phyloP scores from a whole-genome alignment of 2,113 vertebrate genomes.

The Stegastes partitus region DNA sequence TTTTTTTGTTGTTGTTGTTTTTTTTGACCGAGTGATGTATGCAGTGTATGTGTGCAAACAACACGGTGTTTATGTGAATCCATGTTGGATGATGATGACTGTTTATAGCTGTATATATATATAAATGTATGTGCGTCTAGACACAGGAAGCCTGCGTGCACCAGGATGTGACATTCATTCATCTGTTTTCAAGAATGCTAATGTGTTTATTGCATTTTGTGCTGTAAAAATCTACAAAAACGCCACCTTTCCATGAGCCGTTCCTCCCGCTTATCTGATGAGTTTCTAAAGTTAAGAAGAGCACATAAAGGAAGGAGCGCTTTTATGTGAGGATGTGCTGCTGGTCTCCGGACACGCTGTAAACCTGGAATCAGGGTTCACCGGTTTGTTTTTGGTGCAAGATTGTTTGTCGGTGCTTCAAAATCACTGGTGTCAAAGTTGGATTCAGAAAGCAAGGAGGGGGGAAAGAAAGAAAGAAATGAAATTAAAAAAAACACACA shows the following conservation, averaged over 20 bases:
- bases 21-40: constrained; percentile 33
- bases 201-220: not conserved
- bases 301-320: not conserved
- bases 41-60: constrained; percentile 47
- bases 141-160: too few species aligned
- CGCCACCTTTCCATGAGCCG: not conserved
- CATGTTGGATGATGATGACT: not conserved
- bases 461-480: not conserved
- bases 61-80: constrained; percentile 33
- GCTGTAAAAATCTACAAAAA: not conserved
- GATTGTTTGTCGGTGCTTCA: not conserved
- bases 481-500: not conserved
- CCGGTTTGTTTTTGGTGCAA: not conserved
- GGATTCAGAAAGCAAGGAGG: not conserved
- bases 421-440: constrained; percentile 43
- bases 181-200: not conserved
- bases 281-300: not conserved
- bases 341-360: too few species aligned
- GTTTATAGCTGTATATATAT: not conserved
- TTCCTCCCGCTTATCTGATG: not conserved
- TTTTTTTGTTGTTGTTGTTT: not conserved
- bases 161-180: too few species aligned
- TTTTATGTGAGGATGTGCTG: too few species aligned
- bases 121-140: not conserved
- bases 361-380: not conserved